Evolutionary conservation across 2,113 vertebrate genomes (phyloP).

Genomic region (Anser cygnoides): DNA sequence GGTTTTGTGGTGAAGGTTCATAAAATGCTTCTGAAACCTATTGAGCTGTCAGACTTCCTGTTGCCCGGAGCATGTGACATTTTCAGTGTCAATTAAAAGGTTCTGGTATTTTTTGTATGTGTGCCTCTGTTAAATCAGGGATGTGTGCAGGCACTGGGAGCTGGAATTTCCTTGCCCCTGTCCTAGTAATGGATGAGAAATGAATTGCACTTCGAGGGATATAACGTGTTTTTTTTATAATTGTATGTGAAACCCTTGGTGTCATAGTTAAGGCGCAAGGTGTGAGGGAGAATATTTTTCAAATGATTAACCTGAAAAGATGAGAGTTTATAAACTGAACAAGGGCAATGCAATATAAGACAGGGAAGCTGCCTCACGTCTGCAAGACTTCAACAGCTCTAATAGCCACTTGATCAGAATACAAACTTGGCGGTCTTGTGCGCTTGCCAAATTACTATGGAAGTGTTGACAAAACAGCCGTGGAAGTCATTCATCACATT

Average conservation of each 20-base stretch:
- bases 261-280: neutral
- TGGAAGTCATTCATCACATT: slow-evolving; percentile 51
- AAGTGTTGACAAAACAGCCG: slow-evolving; percentile 66
- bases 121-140: neutral
- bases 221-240: neutral
- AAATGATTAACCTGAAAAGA: neutral
- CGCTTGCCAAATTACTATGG: slow-evolving; percentile 71
- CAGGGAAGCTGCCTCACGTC: neutral
- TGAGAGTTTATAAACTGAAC: neutral
- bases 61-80: neutral
- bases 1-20: neutral
- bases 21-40: neutral
- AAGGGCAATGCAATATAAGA: neutral
- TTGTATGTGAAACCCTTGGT: neutral
- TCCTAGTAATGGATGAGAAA: neutral
- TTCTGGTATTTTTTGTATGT: neutral
- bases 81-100: neutral
- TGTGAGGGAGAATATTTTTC: neutral
- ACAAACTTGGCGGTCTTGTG: slow-evolving; percentile 41
- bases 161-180: neutral
- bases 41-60: neutral
- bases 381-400: slow-evolving; percentile 18
- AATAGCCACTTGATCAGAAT: slow-evolving; percentile 36
- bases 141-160: neutral
- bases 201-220: neutral